phyloP scores from a whole-genome alignment of 30 jellyfish, hydroid and myxozoan genomes.

The Phacellophora camtschatica region DNA sequence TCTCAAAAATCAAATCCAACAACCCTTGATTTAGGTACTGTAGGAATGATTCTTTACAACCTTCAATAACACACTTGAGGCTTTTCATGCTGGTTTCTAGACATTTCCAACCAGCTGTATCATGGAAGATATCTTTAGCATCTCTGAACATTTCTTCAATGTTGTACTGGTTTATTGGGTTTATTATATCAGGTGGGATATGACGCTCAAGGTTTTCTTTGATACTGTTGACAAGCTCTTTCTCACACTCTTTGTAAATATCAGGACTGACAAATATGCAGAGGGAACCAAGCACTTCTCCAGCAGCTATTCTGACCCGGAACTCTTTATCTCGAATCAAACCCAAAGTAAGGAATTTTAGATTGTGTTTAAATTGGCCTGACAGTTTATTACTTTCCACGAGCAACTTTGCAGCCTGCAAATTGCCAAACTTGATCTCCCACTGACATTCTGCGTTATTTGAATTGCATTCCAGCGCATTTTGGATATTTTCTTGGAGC shows the following conservation, averaged over 20 bases:
- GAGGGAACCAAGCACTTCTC: conserved; percentile 86
- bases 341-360: conserved; percentile 26
- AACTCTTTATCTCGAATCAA: conserved; percentile 76
- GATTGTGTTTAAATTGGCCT: background rate
- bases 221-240: conserved; percentile 67
- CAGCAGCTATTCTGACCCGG: conserved; percentile 93
- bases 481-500: background rate
- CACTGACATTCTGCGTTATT: conserved; percentile 37
- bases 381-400: conserved; percentile 26
- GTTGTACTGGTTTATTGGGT: too few relatives aligned
- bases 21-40: conserved; percentile 58
- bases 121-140: conserved; percentile 92
- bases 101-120: conserved; percentile 98
- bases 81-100: conserved; percentile 98
- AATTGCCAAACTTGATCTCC: conserved; percentile 83
- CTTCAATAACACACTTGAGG: conserved; percentile 84
- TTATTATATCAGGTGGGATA: conserved; percentile 50
- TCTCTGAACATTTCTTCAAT: conserved; percentile 29
- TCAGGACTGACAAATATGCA: conserved; percentile 68
- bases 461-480: background rate
- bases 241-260: conserved; percentile 62
- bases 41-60: conserved; percentile 79
- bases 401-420: conserved; percentile 67
- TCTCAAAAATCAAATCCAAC: conserved; percentile 81
- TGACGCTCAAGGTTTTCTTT: conserved; percentile 78